Evolutionary conservation across 2,888 invertebrate species (phyloP).

Genomic region (Rotaria sp.): DNA sequence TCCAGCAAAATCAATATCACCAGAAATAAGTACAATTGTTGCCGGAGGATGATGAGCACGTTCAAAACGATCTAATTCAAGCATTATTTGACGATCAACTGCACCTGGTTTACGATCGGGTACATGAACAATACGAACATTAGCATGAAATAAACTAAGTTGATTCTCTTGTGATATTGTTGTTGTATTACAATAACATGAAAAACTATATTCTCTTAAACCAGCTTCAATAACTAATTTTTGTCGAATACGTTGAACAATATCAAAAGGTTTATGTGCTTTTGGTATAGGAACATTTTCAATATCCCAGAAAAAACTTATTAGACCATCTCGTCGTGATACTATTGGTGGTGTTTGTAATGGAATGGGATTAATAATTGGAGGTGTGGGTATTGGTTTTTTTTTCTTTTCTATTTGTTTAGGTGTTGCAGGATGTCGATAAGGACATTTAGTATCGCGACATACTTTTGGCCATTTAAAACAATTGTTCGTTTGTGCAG

Average conservation of each 20-base stretch:
- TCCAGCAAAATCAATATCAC: conserved; percentile 25
- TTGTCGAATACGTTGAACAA: not conserved
- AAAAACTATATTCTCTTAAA: not conserved
- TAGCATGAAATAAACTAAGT: not conserved
- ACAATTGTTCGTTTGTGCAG: not conserved
- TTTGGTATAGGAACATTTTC: not conserved
- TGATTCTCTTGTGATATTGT: not conserved
- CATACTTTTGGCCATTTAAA: not conserved
- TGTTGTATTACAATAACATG: not conserved
- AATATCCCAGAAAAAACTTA: conserved; percentile 14
- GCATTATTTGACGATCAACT: not conserved
- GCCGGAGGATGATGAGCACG: not conserved
- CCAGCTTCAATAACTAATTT: not conserved
- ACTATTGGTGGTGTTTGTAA: not conserved
- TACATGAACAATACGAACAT: not conserved
- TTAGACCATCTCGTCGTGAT: not conserved
- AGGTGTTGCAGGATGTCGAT: not conserved
- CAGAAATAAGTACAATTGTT: not conserved
- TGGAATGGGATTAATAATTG: no score
- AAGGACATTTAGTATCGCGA: not conserved
- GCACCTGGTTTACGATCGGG: not conserved
- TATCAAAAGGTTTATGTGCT: not conserved
- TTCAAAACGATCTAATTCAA: conserved; percentile 22
- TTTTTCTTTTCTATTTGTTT: not conserved
- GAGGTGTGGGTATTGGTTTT: no score